Percentiles rank a stretch among this genome's conserved stretches.
Conservation (phyloP, 2,113 vertebrate species). For the Agapornis roseicollis region DNA sequence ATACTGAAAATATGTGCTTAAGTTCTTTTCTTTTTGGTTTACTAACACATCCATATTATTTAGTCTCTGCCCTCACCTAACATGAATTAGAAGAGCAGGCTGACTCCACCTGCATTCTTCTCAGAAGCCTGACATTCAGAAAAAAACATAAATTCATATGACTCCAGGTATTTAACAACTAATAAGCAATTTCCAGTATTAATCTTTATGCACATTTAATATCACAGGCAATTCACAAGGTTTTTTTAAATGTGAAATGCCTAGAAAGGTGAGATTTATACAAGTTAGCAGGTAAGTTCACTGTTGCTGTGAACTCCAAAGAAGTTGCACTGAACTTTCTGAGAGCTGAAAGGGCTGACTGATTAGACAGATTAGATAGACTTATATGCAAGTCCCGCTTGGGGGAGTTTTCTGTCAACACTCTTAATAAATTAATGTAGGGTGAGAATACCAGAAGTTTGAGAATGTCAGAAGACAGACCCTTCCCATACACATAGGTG, state of each 20-base stretch:
- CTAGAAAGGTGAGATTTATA: not conserved
- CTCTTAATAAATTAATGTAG: not conserved
- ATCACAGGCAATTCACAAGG: not conserved
- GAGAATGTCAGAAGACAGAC: not conserved
- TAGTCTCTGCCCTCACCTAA: not conserved
- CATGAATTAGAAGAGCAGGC: not conserved
- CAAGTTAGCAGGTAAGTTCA: not conserved
- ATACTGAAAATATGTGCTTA: fast-evolving
- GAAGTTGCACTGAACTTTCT: not conserved
- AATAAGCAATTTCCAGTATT: not conserved
- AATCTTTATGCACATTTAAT: not conserved
- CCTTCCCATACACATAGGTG: fast-evolving
- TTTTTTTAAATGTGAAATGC: not conserved
- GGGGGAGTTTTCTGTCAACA: not conserved
- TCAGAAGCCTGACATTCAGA: not conserved
- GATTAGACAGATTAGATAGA: not conserved
- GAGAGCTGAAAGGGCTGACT: not conserved
- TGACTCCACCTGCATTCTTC: not conserved
- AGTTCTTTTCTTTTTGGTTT: not conserved
- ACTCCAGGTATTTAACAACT: not conserved
- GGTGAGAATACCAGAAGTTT: not conserved
- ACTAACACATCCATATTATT: not conserved
- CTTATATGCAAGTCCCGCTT: not conserved
- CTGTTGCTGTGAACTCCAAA: not conserved
- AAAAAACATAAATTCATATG: not conserved